Evolutionary conservation across 2,113 vertebrate species (phyloP).

Genomic region (Poecile atricapillus): DNA sequence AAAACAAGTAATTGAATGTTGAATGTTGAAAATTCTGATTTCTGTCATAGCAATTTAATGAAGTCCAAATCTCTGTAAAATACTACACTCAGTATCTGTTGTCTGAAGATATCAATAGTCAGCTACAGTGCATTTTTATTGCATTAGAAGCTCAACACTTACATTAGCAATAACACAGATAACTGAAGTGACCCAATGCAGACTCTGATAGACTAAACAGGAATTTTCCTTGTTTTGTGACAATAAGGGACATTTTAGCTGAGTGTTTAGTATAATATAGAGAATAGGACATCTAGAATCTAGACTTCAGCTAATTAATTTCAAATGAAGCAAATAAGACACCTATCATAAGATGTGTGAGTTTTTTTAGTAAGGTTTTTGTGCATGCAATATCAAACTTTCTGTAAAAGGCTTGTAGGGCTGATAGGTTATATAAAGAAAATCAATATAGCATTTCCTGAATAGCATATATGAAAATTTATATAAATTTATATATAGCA

Average conservation of each 20-base stretch:
- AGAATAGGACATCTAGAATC: neutral
- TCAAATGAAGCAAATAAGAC: neutral
- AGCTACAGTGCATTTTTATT: neutral
- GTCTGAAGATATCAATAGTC: neutral
- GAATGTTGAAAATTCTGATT: constrained; percentile 49
- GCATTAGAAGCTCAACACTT: neutral
- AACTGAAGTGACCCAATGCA: neutral
- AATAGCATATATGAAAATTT: neutral
- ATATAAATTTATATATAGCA: neutral
- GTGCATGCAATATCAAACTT: neutral
- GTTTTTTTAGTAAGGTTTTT: neutral
- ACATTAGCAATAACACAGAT: neutral
- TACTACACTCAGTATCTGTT: neutral
- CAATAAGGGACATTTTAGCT: neutral
- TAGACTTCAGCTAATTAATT: neutral
- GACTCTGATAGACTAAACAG: neutral
- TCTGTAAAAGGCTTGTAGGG: neutral
- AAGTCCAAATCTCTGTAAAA: neutral
- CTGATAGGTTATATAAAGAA: neutral
- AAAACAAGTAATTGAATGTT: constrained; percentile 57
- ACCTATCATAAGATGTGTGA: neutral
- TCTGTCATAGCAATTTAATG: neutral
- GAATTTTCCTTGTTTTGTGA: neutral
- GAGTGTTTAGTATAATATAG: neutral
- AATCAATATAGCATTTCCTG: neutral